Evolutionary conservation across 2,888 invertebrate genomes (phyloP).

Genomic region (Zele albiditarsus): DNA sequence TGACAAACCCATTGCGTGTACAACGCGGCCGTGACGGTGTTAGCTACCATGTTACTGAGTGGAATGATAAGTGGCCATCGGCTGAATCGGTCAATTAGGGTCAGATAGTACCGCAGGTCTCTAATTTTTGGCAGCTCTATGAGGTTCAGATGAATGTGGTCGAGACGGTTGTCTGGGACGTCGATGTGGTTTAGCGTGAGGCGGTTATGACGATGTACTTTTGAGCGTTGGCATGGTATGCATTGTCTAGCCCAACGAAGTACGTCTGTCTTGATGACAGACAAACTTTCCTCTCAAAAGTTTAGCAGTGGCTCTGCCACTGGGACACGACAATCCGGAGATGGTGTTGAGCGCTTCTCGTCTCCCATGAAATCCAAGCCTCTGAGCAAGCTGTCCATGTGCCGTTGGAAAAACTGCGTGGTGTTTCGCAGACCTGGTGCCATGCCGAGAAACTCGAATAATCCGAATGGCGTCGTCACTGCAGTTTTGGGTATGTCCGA

Average conservation of each 20-base stretch:
- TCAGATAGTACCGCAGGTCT: constrained; percentile 61
- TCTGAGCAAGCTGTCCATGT: neutral
- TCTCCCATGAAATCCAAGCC: constrained; percentile 31
- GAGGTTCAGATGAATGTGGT: constrained; percentile 42
- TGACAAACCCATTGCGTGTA: constrained; percentile 57
- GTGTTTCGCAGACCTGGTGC: constrained; percentile 60
- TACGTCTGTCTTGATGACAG: constrained; percentile 47
- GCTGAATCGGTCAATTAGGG: constrained; percentile 61
- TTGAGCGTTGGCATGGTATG: constrained; percentile 49
- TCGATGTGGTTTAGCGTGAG: constrained; percentile 20
- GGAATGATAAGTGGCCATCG: constrained; percentile 63
- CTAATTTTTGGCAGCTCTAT: constrained; percentile 47
- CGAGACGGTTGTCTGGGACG: constrained; percentile 35
- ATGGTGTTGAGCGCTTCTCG: constrained; percentile 48
- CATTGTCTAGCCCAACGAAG: constrained; percentile 46
- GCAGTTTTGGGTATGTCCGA: constrained; percentile 61
- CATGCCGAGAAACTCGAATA: constrained; percentile 59
- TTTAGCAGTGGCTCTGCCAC: constrained; percentile 42
- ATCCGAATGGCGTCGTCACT: constrained; percentile 60
- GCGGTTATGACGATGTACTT: constrained; percentile 47
- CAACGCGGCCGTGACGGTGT: constrained; percentile 58
- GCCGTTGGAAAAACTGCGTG: constrained; percentile 73
- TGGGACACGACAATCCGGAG: constrained; percentile 50
- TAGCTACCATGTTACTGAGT: constrained; percentile 57
- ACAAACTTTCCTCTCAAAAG: constrained; percentile 47